These are phyloP conservation scores for Nasua narica DNA, from an alignment of 2,797 vertebrate genomes.

Conservation along the genomic window DNA sequence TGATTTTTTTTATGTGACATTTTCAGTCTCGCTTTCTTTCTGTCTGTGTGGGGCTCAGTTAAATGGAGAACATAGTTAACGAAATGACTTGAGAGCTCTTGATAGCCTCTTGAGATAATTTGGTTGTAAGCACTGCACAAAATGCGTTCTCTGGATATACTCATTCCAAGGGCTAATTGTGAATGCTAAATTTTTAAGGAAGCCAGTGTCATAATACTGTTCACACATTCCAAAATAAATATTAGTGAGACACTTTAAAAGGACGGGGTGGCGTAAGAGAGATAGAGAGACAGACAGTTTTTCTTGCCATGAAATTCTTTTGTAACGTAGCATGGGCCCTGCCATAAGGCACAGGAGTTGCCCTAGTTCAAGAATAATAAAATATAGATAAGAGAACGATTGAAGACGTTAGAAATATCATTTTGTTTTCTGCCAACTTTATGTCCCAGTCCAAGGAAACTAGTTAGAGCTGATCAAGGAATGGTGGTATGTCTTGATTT, in stretches of 20 bases:
- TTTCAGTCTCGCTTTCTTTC: conserved; percentile 37
- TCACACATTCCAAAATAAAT: conserved; percentile 69
- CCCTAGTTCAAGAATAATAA: not conserved
- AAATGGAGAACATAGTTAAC: conserved; percentile 63
- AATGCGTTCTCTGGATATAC: conserved; percentile 49
- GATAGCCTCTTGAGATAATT: conserved; percentile 75
- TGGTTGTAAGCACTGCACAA: conserved; percentile 66
- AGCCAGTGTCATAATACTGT: conserved; percentile 69
- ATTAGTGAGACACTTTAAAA: conserved; percentile 51
- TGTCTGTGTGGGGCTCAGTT: conserved; percentile 1
- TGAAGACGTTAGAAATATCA: conserved; percentile 3
- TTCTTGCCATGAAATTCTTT: not conserved
- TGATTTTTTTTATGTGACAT: not conserved
- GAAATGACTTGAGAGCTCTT: conserved; percentile 61
- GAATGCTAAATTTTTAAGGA: conserved; percentile 76
- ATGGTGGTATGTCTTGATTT: conserved; percentile 21
- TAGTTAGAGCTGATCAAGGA: conserved; percentile 18
- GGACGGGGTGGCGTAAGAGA: not conserved
- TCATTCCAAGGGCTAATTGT: conserved; percentile 74
- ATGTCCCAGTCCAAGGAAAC: not conserved
- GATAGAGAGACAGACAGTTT: not conserved
- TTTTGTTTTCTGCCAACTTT: not conserved
- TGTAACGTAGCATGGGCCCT: not conserved
- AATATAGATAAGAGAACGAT: not conserved
- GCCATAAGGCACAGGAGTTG: not conserved